Evolutionary conservation across 2,113 vertebrate species (phyloP).

Genomic region (Nothoprocta pentlandii): DNA sequence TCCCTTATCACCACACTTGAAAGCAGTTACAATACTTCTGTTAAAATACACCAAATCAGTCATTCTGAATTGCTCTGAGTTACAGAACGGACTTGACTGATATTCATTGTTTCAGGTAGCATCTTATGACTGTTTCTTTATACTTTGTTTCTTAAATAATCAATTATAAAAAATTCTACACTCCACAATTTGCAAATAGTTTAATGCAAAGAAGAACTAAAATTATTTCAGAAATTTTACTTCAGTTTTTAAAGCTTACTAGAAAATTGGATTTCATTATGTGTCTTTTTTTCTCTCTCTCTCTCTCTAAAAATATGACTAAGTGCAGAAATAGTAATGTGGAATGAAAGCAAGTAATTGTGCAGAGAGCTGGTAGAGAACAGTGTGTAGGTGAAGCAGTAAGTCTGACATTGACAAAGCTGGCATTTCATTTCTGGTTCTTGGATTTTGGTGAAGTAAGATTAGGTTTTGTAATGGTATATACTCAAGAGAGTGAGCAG

Average conservation of each 20-base stretch:
- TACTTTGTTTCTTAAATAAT: not conserved
- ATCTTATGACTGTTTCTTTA: not conserved
- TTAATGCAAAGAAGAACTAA: not conserved
- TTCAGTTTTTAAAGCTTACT: not conserved
- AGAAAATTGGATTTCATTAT: not conserved
- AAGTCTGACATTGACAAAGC: not conserved
- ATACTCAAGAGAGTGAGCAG: not conserved
- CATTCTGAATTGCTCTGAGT: not conserved
- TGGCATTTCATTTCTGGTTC: not conserved
- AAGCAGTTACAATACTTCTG: not conserved
- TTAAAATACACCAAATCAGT: not conserved
- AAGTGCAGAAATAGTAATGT: not conserved
- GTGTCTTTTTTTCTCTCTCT: not conserved
- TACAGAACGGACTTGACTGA: not conserved
- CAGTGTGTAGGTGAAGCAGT: not conserved
- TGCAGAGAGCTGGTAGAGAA: not conserved
- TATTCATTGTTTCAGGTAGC: not conserved
- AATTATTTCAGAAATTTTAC: not conserved
- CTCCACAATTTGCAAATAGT: not conserved
- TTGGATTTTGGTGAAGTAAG: not conserved
- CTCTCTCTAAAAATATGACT: not conserved
- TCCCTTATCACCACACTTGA: not conserved
- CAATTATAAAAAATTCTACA: not conserved
- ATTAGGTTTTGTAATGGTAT: not conserved
- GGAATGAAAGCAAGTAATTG: not conserved